Evolutionary conservation across 2,797 vertebrate species (phyloP).

Genomic region (Melanotaenia parkinsoni): DNA sequence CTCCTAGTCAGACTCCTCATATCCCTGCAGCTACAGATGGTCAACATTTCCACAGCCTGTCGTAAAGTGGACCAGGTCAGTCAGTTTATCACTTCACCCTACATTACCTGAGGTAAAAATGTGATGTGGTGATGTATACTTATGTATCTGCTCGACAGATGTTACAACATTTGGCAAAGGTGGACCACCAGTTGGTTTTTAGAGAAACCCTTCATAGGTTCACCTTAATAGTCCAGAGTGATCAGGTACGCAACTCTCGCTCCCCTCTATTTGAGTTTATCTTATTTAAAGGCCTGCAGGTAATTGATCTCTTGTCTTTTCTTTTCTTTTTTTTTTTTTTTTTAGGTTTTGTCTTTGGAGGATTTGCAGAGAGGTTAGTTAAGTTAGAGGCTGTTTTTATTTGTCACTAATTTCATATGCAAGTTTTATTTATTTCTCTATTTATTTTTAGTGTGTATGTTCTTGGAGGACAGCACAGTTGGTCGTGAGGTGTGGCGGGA

Average conservation of each 20-base stretch:
- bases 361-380: conserved; percentile 86
- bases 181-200: conserved; percentile 74
- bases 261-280: neutral
- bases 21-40: conserved; percentile 83
- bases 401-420: neutral
- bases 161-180: conserved; percentile 76
- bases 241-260: conserved; percentile 68
- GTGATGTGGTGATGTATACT: neutral
- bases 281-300: neutral
- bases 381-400: conserved; percentile 7
- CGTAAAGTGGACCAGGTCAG: conserved; percentile 90
- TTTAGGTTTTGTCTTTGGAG: conserved; percentile 73
- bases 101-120: neutral
- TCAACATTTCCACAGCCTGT: conserved; percentile 82
- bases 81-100: neutral
- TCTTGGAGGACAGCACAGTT: conserved; percentile 85
- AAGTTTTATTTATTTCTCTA: neutral
- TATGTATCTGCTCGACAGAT: conserved; percentile 70
- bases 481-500: conserved; percentile 81
- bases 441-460: conserved; percentile 84
- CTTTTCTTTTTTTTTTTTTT: conserved; percentile 19
- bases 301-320: conserved; percentile 22
- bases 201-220: conserved; percentile 72
- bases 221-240: conserved; percentile 51
- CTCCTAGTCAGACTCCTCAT: conserved; percentile 83